Conservation (phyloP, 2,888 invertebrate genomes). For the Apeira syringaria region DNA sequence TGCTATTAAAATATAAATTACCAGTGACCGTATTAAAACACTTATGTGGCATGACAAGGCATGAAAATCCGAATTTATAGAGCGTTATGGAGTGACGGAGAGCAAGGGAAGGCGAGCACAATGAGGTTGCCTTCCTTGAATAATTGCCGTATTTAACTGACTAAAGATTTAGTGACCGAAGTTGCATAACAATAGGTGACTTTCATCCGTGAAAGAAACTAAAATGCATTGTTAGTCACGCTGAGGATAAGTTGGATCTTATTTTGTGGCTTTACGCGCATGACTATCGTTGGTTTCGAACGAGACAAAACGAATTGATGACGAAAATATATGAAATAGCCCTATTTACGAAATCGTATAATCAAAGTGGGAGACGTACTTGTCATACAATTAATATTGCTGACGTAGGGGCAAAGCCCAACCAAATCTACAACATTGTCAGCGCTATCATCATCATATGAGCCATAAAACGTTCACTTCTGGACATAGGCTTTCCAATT, state of each 20-base stretch:
- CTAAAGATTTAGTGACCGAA: slow-evolving; percentile 56
- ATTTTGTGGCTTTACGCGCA: slow-evolving; percentile 28
- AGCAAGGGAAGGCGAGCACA: slow-evolving; percentile 55
- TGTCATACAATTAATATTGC: too few relatives aligned
- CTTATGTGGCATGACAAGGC: slow-evolving; percentile 71
- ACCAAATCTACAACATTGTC: too few relatives aligned
- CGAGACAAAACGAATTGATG: slow-evolving; percentile 4
- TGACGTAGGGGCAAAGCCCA: too few relatives aligned
- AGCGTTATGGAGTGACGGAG: slow-evolving; percentile 50
- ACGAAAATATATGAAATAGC: too few relatives aligned
- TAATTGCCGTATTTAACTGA: slow-evolving; percentile 76
- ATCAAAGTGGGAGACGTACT: too few relatives aligned
- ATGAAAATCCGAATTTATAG: slow-evolving; percentile 74
- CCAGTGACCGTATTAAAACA: slow-evolving; percentile 61
- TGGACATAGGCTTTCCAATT: too few relatives aligned
- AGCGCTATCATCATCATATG: too few relatives aligned
- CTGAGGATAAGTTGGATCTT: slow-evolving; percentile 17
- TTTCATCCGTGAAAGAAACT: slow-evolving; percentile 62
- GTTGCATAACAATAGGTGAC: slow-evolving; percentile 59
- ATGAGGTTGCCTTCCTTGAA: slow-evolving; percentile 70
- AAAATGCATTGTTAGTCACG: slow-evolving; percentile 54
- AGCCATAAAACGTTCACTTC: too few relatives aligned
- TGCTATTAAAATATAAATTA: slow-evolving; percentile 55
- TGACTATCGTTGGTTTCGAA: slow-evolving; percentile 13
- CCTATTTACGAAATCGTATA: too few relatives aligned